These are phyloP conservation scores for Chamaea fasciata DNA, from an alignment of 2,113 vertebrate species.

Conservation along the genomic window DNA sequence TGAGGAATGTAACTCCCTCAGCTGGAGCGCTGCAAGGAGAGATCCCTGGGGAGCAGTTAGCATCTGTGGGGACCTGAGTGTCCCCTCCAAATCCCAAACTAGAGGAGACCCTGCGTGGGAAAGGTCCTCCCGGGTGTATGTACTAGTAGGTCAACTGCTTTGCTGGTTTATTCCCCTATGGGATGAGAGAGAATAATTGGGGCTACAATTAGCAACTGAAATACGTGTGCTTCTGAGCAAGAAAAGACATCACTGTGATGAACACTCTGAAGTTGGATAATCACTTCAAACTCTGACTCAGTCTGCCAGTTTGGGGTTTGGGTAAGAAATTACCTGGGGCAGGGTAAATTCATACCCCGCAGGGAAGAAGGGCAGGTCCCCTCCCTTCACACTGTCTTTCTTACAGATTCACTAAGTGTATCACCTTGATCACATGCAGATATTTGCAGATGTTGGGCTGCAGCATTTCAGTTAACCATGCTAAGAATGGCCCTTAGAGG, in stretches of 20 bases:
- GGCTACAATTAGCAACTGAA: conserved; percentile 44
- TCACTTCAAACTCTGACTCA: not conserved
- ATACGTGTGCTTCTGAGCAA: not conserved
- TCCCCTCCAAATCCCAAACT: conserved; percentile 6
- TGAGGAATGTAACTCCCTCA: not conserved
- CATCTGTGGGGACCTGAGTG: not conserved
- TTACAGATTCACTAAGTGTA: not conserved
- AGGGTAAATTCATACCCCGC: not conserved
- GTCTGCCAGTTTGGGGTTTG: not conserved
- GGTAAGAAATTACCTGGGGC: not conserved
- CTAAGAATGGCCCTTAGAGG: not conserved
- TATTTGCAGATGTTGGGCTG: not conserved
- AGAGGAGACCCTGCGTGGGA: not conserved
- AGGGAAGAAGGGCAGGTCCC: not conserved
- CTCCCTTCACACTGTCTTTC: not conserved
- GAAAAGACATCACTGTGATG: not conserved
- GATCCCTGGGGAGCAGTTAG: not conserved
- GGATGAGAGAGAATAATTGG: conserved; percentile 40
- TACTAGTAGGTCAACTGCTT: conserved; percentile 38
- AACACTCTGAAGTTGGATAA: not conserved
- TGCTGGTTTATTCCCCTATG: not conserved
- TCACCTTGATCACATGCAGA: not conserved
- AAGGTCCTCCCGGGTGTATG: not conserved
- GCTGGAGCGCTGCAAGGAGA: not conserved
- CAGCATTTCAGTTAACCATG: not conserved